Evolutionary conservation across 1,140 invertebrate species (phyloP).

Genomic region (Calliphora vicina): DNA sequence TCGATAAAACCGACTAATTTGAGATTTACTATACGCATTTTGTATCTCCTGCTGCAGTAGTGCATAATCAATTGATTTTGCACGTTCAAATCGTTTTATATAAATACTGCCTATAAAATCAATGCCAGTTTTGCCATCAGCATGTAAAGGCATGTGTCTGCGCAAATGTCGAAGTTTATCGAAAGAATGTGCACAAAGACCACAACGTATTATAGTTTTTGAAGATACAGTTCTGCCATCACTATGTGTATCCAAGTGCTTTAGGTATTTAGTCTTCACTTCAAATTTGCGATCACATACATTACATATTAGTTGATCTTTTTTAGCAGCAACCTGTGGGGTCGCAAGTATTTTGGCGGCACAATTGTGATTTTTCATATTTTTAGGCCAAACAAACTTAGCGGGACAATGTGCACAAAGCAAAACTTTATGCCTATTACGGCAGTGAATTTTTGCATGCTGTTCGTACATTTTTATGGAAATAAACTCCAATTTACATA

Average conservation of each 20-base stretch:
- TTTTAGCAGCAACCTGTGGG: background rate
- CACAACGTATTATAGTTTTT: conserved; percentile 39
- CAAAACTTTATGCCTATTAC: conserved; percentile 43
- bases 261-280: conserved; percentile 16
- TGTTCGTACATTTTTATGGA: conserved; percentile 44
- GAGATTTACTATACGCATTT: conserved; percentile 35
- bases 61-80: conserved; percentile 16
- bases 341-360: background rate
- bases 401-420: conserved; percentile 52
- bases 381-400: conserved; percentile 56
- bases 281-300: conserved; percentile 35
- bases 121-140: conserved; percentile 45
- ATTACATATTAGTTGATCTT: conserved; percentile 8
- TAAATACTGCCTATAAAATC: conserved; percentile 40
- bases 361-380: conserved; percentile 49
- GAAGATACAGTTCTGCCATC: background rate
- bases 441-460: conserved; percentile 50
- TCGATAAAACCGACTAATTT: conserved; percentile 51
- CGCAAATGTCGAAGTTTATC: conserved; percentile 44
- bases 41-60: conserved; percentile 47
- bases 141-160: conserved; percentile 45
- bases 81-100: conserved; percentile 39
- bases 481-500: conserved; percentile 53
- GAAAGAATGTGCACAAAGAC: conserved; percentile 44
- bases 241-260: conserved; percentile 32